Conservation (phyloP, 2,113 vertebrate genomes). For the Diadophis punctatus region DNA sequence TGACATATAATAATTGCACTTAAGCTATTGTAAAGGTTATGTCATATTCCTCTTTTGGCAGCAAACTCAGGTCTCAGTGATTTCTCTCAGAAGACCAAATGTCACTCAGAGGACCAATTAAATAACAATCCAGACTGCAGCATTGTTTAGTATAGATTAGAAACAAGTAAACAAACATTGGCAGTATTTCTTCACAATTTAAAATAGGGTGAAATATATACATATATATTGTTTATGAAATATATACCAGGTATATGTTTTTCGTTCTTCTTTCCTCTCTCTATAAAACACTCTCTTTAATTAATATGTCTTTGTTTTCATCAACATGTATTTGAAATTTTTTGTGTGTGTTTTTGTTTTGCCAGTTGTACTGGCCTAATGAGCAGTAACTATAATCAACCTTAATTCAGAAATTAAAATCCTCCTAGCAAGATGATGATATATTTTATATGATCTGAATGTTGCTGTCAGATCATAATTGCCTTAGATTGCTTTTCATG, state of each 20-base stretch:
- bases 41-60: neutral
- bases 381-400: neutral
- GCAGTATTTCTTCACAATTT: neutral
- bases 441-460: neutral
- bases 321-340: neutral
- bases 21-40: neutral
- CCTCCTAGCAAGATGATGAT: neutral
- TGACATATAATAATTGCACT: neutral
- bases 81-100: neutral
- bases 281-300: neutral
- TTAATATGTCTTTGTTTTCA: conserved; percentile 6
- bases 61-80: neutral
- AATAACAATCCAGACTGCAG: neutral
- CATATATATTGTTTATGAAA: neutral
- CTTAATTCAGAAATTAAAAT: neutral
- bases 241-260: neutral
- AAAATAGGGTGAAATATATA: neutral
- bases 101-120: neutral
- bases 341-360: neutral
- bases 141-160: neutral
- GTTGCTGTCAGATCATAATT: neutral
- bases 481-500: neutral
- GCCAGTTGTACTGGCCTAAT: neutral
- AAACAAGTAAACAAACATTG: neutral
- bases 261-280: neutral